phyloP scores from a whole-genome alignment of 2,797 vertebrate genomes.

The Galago senegalensis region DNA sequence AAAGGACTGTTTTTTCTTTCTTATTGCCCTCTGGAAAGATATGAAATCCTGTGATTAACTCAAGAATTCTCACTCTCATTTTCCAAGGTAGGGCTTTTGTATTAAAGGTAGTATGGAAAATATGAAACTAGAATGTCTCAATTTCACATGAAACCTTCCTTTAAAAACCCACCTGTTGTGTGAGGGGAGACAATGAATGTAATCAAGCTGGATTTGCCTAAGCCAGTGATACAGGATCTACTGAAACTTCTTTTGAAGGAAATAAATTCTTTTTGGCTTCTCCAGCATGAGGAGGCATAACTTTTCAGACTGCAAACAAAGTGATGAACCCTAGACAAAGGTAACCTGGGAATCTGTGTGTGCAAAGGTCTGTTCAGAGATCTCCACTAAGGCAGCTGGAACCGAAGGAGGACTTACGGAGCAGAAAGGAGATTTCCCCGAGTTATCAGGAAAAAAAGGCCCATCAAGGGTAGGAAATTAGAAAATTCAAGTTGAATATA shows the following conservation, averaged over 20 bases:
- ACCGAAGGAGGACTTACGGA: background rate
- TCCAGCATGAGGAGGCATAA: constrained; percentile 55
- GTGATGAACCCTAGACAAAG: constrained; percentile 14
- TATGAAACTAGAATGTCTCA: constrained; percentile 56
- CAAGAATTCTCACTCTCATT: constrained; percentile 57
- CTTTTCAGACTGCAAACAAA: constrained; percentile 71
- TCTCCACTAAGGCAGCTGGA: background rate
- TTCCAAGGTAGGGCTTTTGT: constrained; percentile 62
- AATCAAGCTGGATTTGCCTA: constrained; percentile 68
- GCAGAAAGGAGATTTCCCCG: background rate
- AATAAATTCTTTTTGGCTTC: constrained; percentile 60
- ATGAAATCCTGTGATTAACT: constrained; percentile 62
- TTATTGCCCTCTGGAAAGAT: constrained; percentile 16
- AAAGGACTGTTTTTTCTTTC: constrained; percentile 51
- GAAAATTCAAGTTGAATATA: background rate
- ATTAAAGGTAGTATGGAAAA: constrained; percentile 16
- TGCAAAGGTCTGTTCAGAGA: background rate
- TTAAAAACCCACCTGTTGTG: constrained; percentile 25
- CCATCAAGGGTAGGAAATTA: background rate
- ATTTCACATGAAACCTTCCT: constrained; percentile 62
- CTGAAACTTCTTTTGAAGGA: constrained; percentile 68
- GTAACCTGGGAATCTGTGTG: background rate
- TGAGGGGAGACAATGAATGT: constrained; percentile 50
- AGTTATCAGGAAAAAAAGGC: background rate
- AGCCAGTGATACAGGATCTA: constrained; percentile 48